Evolutionary conservation across 1,140 invertebrate genomes (phyloP).

Genomic region (Drosophila fuyamai): DNA sequence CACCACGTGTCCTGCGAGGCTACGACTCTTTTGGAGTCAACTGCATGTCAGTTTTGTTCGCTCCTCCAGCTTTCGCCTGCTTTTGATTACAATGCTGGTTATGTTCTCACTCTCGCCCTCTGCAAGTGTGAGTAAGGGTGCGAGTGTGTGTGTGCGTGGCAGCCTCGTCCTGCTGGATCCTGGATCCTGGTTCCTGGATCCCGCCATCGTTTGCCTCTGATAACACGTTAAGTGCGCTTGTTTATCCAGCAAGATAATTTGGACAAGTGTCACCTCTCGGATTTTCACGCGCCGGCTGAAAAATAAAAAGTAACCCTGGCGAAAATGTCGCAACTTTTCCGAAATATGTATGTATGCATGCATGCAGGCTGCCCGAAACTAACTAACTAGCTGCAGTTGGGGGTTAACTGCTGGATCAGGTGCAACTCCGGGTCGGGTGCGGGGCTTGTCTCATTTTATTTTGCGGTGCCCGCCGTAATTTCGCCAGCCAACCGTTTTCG

Average conservation of each 20-base stretch:
- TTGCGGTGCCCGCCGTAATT: conserved; percentile 44
- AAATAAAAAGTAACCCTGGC: conserved; percentile 44
- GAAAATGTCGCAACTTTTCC: conserved; percentile 47
- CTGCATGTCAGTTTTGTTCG: conserved; percentile 71
- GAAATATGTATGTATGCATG: conserved; percentile 36
- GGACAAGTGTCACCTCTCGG: conserved; percentile 81
- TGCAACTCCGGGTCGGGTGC: conserved; percentile 11
- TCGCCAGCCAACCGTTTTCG: conserved; percentile 40
- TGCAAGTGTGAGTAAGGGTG: conserved; percentile 5
- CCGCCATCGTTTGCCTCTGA: conserved; percentile 70
- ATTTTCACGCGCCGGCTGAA: conserved; percentile 73
- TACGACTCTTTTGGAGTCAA: conserved; percentile 73
- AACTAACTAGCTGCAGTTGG: conserved; percentile 42
- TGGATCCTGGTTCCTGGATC: conserved; percentile 35
- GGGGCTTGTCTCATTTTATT: conserved; percentile 40
- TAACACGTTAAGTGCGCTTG: conserved; percentile 82
- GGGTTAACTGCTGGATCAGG: conserved; percentile 53
- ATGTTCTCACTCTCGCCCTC: conserved; percentile 48
- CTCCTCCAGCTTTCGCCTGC: conserved; percentile 70
- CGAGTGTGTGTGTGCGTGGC: background rate
- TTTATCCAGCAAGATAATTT: conserved; percentile 81
- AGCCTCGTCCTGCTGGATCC: conserved; percentile 20
- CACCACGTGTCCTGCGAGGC: conserved; percentile 30
- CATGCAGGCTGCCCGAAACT: conserved; percentile 31
- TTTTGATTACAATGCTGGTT: conserved; percentile 79